Percentiles rank a stretch among this genome's conserved stretches.
Evolutionary conservation across 2,113 vertebrate species (phyloP).

Genomic region (Melospiza melodia): DNA sequence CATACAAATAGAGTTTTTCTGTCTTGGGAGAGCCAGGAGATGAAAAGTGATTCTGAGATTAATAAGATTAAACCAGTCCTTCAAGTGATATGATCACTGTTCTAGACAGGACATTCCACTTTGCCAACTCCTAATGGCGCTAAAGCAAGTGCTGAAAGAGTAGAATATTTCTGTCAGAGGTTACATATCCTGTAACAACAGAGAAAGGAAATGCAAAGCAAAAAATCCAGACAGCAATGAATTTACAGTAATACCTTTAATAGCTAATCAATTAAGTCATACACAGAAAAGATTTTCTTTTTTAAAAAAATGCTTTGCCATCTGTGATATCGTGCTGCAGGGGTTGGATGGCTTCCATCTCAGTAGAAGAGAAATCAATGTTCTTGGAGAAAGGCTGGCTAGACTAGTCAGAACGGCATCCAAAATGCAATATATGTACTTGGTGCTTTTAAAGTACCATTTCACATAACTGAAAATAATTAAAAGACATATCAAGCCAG

Average conservation of each 20-base stretch:
- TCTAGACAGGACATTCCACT: neutral
- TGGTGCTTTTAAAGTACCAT: neutral
- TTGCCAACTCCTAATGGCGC: neutral
- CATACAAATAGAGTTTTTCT: neutral
- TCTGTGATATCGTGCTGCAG: neutral
- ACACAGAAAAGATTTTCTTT: neutral
- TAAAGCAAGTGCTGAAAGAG: slow-evolving; percentile 1
- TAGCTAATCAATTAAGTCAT: neutral
- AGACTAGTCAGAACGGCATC: neutral
- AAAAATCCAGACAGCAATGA: neutral
- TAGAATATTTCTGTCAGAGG: neutral
- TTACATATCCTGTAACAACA: neutral
- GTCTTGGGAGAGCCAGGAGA: neutral
- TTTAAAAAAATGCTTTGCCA: neutral
- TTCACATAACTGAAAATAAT: slow-evolving; percentile 18
- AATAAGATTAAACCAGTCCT: neutral
- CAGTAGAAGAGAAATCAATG: neutral
- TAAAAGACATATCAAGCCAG: neutral
- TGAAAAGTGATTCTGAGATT: neutral
- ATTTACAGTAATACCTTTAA: slow-evolving; percentile 1
- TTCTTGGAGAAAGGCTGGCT: neutral
- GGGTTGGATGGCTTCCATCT: neutral
- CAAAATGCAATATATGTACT: neutral
- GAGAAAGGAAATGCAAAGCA: neutral
- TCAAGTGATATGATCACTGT: neutral